Evolutionary conservation across 2,888 invertebrate species (phyloP).

Genomic region (Aleiodes leptofemur): DNA sequence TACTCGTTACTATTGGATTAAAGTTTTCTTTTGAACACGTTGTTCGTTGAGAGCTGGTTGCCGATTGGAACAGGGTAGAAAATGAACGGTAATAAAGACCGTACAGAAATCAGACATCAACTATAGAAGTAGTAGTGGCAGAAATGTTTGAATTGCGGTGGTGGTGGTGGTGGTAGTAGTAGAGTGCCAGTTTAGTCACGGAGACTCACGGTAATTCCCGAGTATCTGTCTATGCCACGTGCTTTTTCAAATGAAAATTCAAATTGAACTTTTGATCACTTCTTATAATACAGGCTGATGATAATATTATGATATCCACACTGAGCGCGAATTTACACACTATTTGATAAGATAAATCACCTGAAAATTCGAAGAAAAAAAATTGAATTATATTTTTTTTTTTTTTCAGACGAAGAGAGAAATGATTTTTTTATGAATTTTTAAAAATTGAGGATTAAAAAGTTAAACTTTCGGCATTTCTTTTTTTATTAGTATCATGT

Average conservation of each 20-base stretch:
- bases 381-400: neutral
- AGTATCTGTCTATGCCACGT: constrained; percentile 20
- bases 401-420: too few species aligned
- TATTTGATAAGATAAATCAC: too few species aligned
- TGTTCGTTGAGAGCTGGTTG: constrained; percentile 43
- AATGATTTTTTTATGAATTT: too few species aligned
- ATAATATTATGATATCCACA: too few species aligned
- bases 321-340: too few species aligned
- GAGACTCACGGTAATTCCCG: constrained; percentile 5
- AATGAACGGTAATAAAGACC: constrained; percentile 40
- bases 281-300: too few species aligned
- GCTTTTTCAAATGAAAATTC: constrained; percentile 13
- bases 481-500: neutral
- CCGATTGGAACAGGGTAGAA: constrained; percentile 49
- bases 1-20: neutral
- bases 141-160: constrained; percentile 10
- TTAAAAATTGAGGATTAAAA: neutral
- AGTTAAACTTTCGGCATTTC: constrained; percentile 1
- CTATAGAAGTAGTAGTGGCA: constrained; percentile 37
- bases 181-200: constrained; percentile 8
- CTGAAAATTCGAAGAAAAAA: too few species aligned
- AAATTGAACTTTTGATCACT: too few species aligned
- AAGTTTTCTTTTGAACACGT: neutral
- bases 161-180: constrained; percentile 29
- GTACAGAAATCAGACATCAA: constrained; percentile 36